Evolutionary conservation across 53 echinoderm and acorn worm species (phyloP), one percentile per base, ranked within the genome.

Genomic region (Astropecten irregularis): DNA sequence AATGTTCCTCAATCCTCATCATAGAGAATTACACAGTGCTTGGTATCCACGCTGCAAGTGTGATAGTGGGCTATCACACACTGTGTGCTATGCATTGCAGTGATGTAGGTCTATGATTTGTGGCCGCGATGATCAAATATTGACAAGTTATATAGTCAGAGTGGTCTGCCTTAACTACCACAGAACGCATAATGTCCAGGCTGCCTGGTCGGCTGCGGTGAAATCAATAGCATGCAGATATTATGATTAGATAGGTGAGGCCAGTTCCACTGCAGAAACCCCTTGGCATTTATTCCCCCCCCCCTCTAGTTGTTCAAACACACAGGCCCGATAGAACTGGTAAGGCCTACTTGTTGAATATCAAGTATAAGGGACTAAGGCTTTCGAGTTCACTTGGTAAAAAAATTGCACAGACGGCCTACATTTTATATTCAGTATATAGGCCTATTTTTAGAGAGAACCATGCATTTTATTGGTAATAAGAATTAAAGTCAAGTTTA

Each of bases 91-190:
- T n/a, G n/a, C n/a, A n/a, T n/a, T n/a, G n/a, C n/a, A n/a, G n/a
- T n/a, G n/a, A 30, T 58, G 59, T 21, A 54, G 26, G 19, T 13
- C 56, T 55, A 26, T 28, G 74, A 74, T 56, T 74, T 74, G 74
- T 74, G 74, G 62, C 31, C 32, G n/a, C n/a, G n/a, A n/a, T n/a
- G 79, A 79, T 62, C 61, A 79, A 79, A 79, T 79, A 79, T 79
- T 79, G 60, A 79, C 79, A 79, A 47, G 42, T 61, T 27, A 49
- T 47, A 14, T 13, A 21, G 37, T 30, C 40, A 21, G 49, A 79
- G 79, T 79, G 79, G 79, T 79, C 79, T 46, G 46, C 61, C 29
- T n/a, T n/a, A n/a, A n/a, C n/a, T 32, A 55, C 74, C 22, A 46
- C 44, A 36, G n/a, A 46, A 71, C 2, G 44, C 61, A 62, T 42